Conservation (phyloP, 2,113 vertebrate genomes). For the Sakesphorus luctuosus region DNA sequence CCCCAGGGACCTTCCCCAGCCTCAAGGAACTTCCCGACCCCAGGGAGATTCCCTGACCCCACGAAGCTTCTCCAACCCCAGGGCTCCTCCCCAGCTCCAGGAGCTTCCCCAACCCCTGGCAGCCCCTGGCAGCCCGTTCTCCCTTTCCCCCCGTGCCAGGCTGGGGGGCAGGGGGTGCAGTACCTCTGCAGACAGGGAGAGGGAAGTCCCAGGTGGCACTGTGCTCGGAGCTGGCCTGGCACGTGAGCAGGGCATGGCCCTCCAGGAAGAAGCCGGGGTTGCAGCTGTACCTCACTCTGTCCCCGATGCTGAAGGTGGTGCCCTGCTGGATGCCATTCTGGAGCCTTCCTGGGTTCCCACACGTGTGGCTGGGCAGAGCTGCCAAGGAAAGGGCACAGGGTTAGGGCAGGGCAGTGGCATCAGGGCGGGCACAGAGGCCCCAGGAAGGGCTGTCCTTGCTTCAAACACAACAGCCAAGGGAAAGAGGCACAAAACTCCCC, state of each 20-base stretch:
- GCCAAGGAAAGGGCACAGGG: neutral
- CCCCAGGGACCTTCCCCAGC: neutral
- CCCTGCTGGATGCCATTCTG: slow-evolving; percentile 93
- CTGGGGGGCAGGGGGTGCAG: neutral
- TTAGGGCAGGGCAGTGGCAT: neutral
- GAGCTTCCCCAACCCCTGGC: no score
- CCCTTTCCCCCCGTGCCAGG: no score
- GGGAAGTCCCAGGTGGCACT: slow-evolving; percentile 97
- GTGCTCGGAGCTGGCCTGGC: slow-evolving; percentile 83
- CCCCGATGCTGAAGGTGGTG: slow-evolving; percentile 91
- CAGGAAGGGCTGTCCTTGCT: neutral
- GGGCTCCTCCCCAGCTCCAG: no score
- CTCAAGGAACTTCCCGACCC: no score
- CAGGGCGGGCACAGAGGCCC: no score
- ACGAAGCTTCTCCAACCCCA: neutral
- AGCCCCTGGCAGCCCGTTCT: neutral
- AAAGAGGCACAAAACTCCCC: rapidly evolving
- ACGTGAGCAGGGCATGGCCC: slow-evolving; percentile 93
- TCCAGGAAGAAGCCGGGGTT: slow-evolving; percentile 91
- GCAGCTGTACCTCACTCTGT: slow-evolving; percentile 97
- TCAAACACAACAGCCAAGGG: rapidly evolving
- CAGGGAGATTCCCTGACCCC: neutral
- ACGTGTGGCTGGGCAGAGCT: slow-evolving; percentile 96
- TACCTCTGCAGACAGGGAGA: slow-evolving; percentile 96
- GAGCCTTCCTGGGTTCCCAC: slow-evolving; percentile 93